Percentiles rank a stretch among this genome's conserved stretches.
phyloP scores from a whole-genome alignment of 1,140 invertebrate genomes.

The Drosophila busckii region DNA sequence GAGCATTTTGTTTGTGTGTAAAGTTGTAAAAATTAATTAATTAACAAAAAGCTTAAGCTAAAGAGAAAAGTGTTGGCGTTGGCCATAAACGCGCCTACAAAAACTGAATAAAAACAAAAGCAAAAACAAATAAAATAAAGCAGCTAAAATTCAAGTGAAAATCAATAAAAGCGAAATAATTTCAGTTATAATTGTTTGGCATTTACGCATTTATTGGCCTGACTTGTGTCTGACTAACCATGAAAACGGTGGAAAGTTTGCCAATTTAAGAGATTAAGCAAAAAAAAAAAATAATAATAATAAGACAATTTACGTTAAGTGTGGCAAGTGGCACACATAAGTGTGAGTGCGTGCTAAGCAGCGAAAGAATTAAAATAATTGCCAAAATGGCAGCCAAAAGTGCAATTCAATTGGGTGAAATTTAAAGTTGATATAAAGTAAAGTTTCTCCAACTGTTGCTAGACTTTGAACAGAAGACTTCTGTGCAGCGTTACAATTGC shows the following conservation, averaged over 20 bases:
- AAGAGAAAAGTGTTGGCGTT: conserved; percentile 13
- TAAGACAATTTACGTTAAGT: background rate
- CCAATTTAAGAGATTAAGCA: conserved; percentile 30
- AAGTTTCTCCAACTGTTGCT: conserved; percentile 4
- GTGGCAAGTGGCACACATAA: conserved; percentile 10
- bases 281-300: conserved; percentile 11
- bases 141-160: too few relatives aligned
- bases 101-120: conserved; percentile 26
- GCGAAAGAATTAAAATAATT: conserved; percentile 13
- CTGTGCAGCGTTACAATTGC: conserved; percentile 29
- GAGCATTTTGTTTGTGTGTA: conserved; percentile 15
- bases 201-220: conserved; percentile 35
- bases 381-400: conserved; percentile 51
- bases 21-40: conserved; percentile 45
- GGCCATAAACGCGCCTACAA: conserved; percentile 27
- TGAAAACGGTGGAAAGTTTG: conserved; percentile 62
- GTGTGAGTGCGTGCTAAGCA: conserved; percentile 34
- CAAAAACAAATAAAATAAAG: too few relatives aligned
- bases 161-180: conserved; percentile 46
- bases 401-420: too few relatives aligned
- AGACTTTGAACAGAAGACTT: conserved; percentile 21
- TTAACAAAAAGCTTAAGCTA: conserved; percentile 26
- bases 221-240: conserved; percentile 50
- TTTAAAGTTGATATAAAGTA: conserved; percentile 42
- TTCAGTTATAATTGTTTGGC: conserved; percentile 35